These are phyloP conservation scores for Polypterus bichir DNA, from an alignment of 2,113 vertebrate genomes.

Conservation along the genomic window DNA sequence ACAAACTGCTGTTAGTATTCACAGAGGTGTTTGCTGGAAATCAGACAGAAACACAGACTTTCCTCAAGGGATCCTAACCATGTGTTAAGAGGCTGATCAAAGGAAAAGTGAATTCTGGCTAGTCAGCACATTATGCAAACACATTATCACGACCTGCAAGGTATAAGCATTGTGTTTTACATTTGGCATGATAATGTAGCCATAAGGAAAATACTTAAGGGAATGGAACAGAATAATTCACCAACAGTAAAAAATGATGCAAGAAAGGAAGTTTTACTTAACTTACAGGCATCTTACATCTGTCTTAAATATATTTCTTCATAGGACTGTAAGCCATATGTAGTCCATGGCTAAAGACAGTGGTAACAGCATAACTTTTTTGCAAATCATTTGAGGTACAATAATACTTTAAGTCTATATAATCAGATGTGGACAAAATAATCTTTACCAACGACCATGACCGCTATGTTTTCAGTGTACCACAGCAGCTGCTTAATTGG, in stretches of 20 bases:
- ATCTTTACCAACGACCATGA: too few species aligned
- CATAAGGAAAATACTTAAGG: not conserved
- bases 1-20: too few species aligned
- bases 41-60: not conserved
- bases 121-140: conserved; percentile 8
- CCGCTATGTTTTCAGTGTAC: too few species aligned
- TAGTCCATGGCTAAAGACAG: not conserved
- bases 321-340: not conserved
- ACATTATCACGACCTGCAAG: conserved; percentile 4
- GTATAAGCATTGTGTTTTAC: conserved; percentile 1
- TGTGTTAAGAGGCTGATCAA: conserved; percentile 9
- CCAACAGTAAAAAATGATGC: not conserved
- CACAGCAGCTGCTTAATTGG: too few species aligned
- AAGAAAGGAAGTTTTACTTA: not conserved
- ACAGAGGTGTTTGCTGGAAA: too few species aligned
- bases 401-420: too few species aligned
- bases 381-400: too few species aligned
- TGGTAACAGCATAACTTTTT: too few species aligned
- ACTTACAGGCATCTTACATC: not conserved
- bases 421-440: too few species aligned
- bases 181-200: conserved; percentile 2
- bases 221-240: not conserved
- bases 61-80: conserved; percentile 6
- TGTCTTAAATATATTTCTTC: not conserved
- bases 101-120: not conserved